These are phyloP conservation scores for Tonatia bakeri DNA, from an alignment of 2,113 vertebrate genomes.

Conservation along the genomic window DNA sequence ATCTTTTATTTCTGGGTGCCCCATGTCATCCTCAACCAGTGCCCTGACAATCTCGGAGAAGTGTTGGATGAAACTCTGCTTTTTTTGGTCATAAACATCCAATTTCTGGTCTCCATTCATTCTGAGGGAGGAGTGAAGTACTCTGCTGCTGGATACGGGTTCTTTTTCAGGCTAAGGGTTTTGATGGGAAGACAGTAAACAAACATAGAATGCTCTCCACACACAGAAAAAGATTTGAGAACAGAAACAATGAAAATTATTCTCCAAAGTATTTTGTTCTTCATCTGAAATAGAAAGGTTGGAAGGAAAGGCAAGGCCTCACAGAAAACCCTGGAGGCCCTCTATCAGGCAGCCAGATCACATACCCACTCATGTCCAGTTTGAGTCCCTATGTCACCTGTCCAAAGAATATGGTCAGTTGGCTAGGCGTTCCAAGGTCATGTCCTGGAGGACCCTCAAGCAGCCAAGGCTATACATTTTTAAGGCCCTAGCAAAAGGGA, in stretches of 20 bases:
- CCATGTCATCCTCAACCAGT: too few species aligned
- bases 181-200: constrained; percentile 42
- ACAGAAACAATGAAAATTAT: constrained; percentile 33
- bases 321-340: neutral
- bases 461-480: neutral
- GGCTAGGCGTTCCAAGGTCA: neutral
- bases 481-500: neutral
- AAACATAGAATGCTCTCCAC: constrained; percentile 32
- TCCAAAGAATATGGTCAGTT: neutral
- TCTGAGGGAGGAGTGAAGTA: too few species aligned
- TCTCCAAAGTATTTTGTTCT: neutral
- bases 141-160: too few species aligned
- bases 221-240: constrained; percentile 5
- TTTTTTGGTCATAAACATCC: too few species aligned
- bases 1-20: too few species aligned
- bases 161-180: constrained; percentile 12
- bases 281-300: constrained; percentile 5
- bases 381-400: neutral
- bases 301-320: neutral
- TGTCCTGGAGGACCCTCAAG: neutral
- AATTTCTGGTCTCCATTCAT: too few species aligned
- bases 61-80: too few species aligned
- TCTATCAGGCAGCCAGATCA: neutral
- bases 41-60: too few species aligned
- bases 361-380: neutral